Evolutionary conservation across 2,888 invertebrate species (phyloP).

Genomic region (Ormyrus thymus): DNA sequence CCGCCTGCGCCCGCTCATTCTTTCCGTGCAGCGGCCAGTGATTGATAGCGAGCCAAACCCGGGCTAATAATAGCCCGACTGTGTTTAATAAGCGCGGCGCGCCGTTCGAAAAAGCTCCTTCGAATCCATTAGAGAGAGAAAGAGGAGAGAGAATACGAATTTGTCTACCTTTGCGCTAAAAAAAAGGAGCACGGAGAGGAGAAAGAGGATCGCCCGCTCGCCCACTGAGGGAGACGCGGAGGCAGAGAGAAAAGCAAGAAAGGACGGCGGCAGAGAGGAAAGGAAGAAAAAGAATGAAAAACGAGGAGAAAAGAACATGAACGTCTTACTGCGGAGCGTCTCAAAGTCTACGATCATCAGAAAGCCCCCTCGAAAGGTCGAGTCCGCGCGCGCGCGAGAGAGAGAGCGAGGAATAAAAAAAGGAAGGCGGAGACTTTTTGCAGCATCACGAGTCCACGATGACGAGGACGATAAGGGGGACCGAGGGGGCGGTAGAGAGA

Average conservation of each 20-base stretch:
- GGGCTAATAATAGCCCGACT: too few relatives aligned
- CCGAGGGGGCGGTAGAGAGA: conserved; percentile 33
- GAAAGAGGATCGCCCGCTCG: background rate
- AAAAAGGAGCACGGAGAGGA: conserved; percentile 4
- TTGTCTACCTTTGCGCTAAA: conserved; percentile 48
- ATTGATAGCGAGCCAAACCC: background rate
- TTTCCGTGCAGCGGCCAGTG: conserved; percentile 9
- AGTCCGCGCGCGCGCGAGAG: conserved; percentile 7
- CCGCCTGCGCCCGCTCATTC: background rate
- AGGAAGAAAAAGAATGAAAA: conserved; percentile 39
- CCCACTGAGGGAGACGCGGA: background rate
- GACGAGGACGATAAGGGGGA: conserved; percentile 56
- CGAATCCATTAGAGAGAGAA: conserved; percentile 40
- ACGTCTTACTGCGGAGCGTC: conserved; percentile 54
- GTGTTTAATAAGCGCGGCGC: background rate
- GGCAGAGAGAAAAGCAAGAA: conserved; percentile 36
- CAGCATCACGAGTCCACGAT: conserved; percentile 57
- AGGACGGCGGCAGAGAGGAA: background rate
- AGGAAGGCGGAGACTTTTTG: conserved; percentile 53
- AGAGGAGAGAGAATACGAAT: conserved; percentile 48
- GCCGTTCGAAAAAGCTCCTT: conserved; percentile 14
- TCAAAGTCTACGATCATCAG: conserved; percentile 51
- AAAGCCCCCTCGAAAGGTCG: conserved; percentile 51
- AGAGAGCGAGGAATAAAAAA: conserved; percentile 24
- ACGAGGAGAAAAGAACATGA: conserved; percentile 50